Conservation (phyloP, 2,113 vertebrate species). For the Chlorodrepanis virens region DNA sequence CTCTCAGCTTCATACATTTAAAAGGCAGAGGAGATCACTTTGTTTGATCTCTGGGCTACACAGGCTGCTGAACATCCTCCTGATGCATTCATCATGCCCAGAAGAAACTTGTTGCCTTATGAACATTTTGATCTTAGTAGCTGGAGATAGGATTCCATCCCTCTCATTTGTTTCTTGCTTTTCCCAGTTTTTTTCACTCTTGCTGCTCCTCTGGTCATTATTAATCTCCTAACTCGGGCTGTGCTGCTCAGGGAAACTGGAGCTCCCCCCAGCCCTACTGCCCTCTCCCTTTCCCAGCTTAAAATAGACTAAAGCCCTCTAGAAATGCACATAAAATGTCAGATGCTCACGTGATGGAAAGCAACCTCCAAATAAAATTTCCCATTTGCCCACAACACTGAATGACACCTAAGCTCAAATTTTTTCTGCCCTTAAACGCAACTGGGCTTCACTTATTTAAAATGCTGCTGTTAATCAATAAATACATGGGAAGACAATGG, state of each 20-base stretch:
- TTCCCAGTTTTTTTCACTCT: background rate
- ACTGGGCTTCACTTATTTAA: background rate
- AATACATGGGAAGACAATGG: background rate
- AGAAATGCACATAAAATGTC: background rate
- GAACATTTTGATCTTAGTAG: background rate
- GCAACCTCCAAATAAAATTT: background rate
- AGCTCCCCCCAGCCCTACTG: background rate
- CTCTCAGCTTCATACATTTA: conserved; percentile 30
- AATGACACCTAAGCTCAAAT: background rate
- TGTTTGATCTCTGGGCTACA: background rate
- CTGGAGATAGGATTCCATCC: background rate
- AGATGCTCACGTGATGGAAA: background rate
- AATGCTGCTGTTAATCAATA: background rate
- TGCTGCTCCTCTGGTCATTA: background rate
- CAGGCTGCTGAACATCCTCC: background rate
- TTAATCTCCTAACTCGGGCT: background rate
- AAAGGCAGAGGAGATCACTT: conserved; percentile 17
- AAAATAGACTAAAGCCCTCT: background rate
- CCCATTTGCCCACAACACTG: accelerated
- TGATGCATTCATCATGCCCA: background rate
- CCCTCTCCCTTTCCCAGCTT: background rate
- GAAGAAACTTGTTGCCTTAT: background rate
- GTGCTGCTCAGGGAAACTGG: background rate
- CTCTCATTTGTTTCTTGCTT: background rate
- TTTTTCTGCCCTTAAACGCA: background rate